These are phyloP conservation scores for Xenopus borealis DNA, from an alignment of 2,113 vertebrate species.

Conservation along the genomic window DNA sequence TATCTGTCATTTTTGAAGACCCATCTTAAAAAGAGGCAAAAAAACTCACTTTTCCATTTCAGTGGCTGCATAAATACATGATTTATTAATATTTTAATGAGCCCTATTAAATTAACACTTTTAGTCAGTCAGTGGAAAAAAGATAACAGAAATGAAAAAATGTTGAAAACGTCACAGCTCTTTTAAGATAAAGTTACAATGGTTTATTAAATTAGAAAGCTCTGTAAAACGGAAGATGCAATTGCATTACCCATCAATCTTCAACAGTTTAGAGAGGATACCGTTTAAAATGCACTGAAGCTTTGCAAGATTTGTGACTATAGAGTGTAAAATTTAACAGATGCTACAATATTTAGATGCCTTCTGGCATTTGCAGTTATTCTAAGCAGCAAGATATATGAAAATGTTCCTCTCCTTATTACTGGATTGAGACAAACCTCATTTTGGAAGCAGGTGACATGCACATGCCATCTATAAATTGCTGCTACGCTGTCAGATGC, in stretches of 20 bases:
- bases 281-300: constrained; percentile 59
- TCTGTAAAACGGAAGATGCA: constrained; percentile 54
- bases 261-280: constrained; percentile 64
- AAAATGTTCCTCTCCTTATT: constrained; percentile 66
- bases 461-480: neutral
- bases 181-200: constrained; percentile 46
- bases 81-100: constrained; percentile 21
- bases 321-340: constrained; percentile 81
- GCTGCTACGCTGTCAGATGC: no score
- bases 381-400: constrained; percentile 71
- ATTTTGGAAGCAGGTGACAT: neutral
- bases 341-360: constrained; percentile 83
- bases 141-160: neutral
- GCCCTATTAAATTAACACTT: constrained; percentile 2
- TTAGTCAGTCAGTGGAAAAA: neutral
- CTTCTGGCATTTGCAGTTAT: constrained; percentile 83
- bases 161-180: no score
- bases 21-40: neutral
- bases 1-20: neutral
- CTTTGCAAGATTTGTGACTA: constrained; percentile 80
- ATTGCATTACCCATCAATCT: constrained; percentile 65
- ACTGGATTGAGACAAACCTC: constrained; percentile 52
- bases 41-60: neutral
- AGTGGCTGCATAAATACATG: neutral
- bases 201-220: constrained; percentile 58